Evolutionary conservation across 2,113 vertebrate genomes (phyloP).

Genomic region (Cynocephalus volans): DNA sequence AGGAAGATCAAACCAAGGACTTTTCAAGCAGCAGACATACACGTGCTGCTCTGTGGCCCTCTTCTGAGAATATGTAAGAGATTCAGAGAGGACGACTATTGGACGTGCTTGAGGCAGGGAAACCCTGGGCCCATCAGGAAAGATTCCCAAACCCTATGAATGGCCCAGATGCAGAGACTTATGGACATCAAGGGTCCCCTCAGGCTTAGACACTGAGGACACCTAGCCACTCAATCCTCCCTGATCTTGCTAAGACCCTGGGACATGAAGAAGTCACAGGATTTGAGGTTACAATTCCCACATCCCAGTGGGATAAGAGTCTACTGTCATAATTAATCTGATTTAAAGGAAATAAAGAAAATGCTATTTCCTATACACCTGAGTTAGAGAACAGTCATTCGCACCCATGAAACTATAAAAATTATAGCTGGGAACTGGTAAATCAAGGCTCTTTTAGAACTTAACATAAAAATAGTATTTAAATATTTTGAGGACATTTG

Average conservation of each 20-base stretch:
- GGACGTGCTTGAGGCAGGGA: not conserved
- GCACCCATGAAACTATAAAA: conserved; percentile 42
- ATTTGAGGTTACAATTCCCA: conserved; percentile 19
- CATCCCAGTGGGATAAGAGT: not conserved
- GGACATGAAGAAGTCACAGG: not conserved
- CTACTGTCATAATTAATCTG: conserved; percentile 15
- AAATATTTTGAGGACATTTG: conserved; percentile 55
- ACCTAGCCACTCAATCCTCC: not conserved
- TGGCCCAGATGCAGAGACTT: not conserved
- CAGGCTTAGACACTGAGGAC: not conserved
- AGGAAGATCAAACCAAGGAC: not conserved
- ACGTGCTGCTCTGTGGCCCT: not conserved
- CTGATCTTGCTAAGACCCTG: not conserved
- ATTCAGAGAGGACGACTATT: not conserved
- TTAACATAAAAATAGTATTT: conserved; percentile 41
- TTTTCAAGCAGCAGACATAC: not conserved
- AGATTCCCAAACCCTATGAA: not conserved
- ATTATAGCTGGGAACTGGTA: conserved; percentile 47
- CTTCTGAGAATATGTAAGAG: not conserved
- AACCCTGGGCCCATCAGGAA: not conserved
- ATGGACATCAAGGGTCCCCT: not conserved
- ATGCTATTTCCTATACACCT: not conserved
- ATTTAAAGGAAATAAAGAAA: conserved; percentile 63
- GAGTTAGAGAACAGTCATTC: conserved; percentile 13
- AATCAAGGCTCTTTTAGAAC: conserved; percentile 41